Evolutionary conservation across 1,140 invertebrate genomes (phyloP).

Genomic region (Danaus melanippus): DNA sequence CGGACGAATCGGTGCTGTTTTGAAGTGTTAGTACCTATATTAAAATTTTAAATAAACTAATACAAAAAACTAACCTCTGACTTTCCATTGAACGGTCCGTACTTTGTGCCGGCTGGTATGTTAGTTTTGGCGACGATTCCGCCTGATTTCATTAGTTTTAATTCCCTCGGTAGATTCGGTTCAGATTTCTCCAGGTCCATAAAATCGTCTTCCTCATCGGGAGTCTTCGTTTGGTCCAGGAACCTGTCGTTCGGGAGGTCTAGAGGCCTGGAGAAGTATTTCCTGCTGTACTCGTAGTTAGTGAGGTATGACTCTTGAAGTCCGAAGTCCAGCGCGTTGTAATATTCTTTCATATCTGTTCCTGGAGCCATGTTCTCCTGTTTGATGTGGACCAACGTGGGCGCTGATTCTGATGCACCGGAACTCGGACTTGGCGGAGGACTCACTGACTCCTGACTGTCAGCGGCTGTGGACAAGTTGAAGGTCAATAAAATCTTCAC

Average conservation of each 20-base stretch:
- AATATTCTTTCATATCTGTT: slow-evolving; percentile 57
- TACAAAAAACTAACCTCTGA: slow-evolving; percentile 78
- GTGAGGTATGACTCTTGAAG: slow-evolving; percentile 52
- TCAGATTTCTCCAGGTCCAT: slow-evolving; percentile 37
- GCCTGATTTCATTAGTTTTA: slow-evolving; percentile 53
- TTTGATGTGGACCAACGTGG: slow-evolving; percentile 65
- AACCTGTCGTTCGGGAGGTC: slow-evolving; percentile 45
- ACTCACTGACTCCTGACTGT: slow-evolving; percentile 64
- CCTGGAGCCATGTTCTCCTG: slow-evolving; percentile 64
- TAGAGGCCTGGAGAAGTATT: slow-evolving; percentile 39
- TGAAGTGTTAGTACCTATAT: neutral
- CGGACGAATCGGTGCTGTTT: slow-evolving; percentile 6
- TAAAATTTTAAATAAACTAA: neutral
- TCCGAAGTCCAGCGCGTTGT: slow-evolving; percentile 49
- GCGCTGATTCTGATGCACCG: slow-evolving; percentile 52
- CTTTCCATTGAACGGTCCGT: slow-evolving; percentile 81
- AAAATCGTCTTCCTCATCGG: slow-evolving; percentile 40
- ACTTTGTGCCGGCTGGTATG: slow-evolving; percentile 76
- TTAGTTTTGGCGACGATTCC: slow-evolving; percentile 73
- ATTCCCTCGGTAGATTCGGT: slow-evolving; percentile 54
- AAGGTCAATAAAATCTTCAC: neutral
- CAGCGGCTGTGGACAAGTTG: slow-evolving; percentile 46
- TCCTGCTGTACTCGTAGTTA: slow-evolving; percentile 43
- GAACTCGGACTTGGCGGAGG: slow-evolving; percentile 59
- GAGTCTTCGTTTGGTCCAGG: slow-evolving; percentile 39